A percentile compares a stretch with the other conserved stretches of the same genome.
phyloP scores from a whole-genome alignment of 2,888 invertebrate genomes.

The Athrips mouffetella region DNA sequence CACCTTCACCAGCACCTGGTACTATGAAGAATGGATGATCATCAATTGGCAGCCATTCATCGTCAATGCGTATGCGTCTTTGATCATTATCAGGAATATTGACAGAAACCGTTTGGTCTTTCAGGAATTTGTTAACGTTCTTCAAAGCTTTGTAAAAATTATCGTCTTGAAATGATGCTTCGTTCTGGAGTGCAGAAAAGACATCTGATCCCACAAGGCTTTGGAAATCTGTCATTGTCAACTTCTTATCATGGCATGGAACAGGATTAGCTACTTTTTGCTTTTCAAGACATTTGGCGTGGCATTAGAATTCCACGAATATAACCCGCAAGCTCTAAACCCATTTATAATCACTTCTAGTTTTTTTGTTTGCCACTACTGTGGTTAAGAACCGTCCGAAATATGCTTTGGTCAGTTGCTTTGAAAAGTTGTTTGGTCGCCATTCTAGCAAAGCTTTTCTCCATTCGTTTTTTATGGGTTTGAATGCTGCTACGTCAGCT shows the following conservation, averaged over 20 bases:
- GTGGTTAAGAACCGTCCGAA: slow-evolving; percentile 25
- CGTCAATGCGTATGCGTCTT: not conserved
- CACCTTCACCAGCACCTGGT: too few relatives aligned
- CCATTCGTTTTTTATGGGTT: slow-evolving; percentile 27
- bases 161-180: not conserved
- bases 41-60: slow-evolving; percentile 4
- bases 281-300: slow-evolving; percentile 20
- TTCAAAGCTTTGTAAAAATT: slow-evolving; percentile 2
- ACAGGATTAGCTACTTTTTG: too few relatives aligned
- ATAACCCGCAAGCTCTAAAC: slow-evolving; percentile 25
- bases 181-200: slow-evolving; percentile 4
- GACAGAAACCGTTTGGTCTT: not conserved
- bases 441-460: slow-evolving; percentile 25
- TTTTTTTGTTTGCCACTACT: slow-evolving; percentile 20
- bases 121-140: not conserved
- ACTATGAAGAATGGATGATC: not conserved
- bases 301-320: slow-evolving; percentile 25
- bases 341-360: slow-evolving; percentile 24
- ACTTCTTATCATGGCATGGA: not conserved
- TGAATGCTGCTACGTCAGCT: slow-evolving; percentile 30
- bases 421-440: slow-evolving; percentile 22
- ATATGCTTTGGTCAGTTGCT: slow-evolving; percentile 23
- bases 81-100: not conserved
- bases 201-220: slow-evolving; percentile 5
- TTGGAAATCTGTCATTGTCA: slow-evolving; percentile 6